These are phyloP conservation scores for Lineus longissimus DNA, from an alignment of 1,140 invertebrate genomes.

Conservation along the genomic window DNA sequence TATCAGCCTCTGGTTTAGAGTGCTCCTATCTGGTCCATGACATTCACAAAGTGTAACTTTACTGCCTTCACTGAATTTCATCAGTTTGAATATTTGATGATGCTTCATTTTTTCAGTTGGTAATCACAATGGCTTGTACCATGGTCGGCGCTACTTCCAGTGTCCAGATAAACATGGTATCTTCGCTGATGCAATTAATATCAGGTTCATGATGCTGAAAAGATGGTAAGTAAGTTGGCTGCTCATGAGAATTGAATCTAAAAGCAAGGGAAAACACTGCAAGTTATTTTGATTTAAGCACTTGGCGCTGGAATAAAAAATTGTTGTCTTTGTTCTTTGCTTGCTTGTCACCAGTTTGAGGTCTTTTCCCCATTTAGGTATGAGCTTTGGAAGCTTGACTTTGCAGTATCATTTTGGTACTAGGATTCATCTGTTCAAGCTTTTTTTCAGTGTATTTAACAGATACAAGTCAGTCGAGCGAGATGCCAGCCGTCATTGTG, in stretches of 20 bases:
- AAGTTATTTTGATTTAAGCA: background rate
- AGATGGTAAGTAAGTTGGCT: constrained; percentile 29
- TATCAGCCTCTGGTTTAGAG: no score
- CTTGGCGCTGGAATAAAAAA: background rate
- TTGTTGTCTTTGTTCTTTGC: background rate
- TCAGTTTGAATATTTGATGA: no score
- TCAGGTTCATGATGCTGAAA: constrained; percentile 35
- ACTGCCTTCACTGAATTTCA: no score
- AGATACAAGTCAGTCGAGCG: constrained; percentile 26
- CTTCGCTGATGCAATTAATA: constrained; percentile 35
- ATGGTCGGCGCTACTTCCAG: constrained; percentile 40
- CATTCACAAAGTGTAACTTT: no score
- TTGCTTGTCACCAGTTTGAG: no score
- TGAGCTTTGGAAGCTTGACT: no score
- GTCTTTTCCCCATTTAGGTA: no score
- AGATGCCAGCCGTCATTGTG: constrained; percentile 13
- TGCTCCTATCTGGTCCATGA: no score
- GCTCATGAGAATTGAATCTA: background rate
- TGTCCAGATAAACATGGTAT: constrained; percentile 37
- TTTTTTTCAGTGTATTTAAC: constrained; percentile 28
- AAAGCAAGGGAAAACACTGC: background rate
- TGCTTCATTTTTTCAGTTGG: constrained; percentile 32
- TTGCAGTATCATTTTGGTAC: no score
- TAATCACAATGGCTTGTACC: constrained; percentile 36
- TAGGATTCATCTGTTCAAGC: background rate